phyloP scores from a whole-genome alignment of 2,797 vertebrate genomes.

The Dendrocincla tyrannina region DNA sequence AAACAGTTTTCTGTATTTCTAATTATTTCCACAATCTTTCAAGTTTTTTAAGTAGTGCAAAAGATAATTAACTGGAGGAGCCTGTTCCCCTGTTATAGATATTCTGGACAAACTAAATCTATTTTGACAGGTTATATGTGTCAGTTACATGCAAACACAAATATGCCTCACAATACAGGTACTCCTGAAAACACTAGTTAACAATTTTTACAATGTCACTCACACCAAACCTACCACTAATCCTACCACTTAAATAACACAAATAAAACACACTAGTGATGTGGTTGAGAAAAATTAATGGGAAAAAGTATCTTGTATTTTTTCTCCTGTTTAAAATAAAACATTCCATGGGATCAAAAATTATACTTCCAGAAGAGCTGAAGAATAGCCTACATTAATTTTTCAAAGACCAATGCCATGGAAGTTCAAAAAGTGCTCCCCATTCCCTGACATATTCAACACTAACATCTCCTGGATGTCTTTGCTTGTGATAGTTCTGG shows the following conservation, averaged over 20 bases:
- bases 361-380: not conserved
- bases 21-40: not conserved
- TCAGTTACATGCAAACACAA: not conserved
- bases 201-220: not conserved
- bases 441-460: not conserved
- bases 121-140: not conserved
- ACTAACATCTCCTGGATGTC: conserved; percentile 8
- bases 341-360: not conserved
- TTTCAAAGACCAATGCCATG: not conserved
- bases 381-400: not conserved
- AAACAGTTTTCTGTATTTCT: not conserved
- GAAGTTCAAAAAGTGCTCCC: not conserved
- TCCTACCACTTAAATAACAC: not conserved
- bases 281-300: not conserved
- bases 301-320: not conserved
- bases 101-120: not conserved
- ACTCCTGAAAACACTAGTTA: not conserved
- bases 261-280: not conserved
- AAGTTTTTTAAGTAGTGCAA: not conserved
- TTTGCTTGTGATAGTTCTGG: conserved; percentile 39
- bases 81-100: not conserved
- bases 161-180: not conserved
- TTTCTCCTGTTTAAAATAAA: not conserved
- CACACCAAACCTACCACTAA: not conserved
- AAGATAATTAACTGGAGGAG: not conserved